Evolutionary conservation across 2,888 invertebrate species (phyloP).

Genomic region (Geophilus truncorum): DNA sequence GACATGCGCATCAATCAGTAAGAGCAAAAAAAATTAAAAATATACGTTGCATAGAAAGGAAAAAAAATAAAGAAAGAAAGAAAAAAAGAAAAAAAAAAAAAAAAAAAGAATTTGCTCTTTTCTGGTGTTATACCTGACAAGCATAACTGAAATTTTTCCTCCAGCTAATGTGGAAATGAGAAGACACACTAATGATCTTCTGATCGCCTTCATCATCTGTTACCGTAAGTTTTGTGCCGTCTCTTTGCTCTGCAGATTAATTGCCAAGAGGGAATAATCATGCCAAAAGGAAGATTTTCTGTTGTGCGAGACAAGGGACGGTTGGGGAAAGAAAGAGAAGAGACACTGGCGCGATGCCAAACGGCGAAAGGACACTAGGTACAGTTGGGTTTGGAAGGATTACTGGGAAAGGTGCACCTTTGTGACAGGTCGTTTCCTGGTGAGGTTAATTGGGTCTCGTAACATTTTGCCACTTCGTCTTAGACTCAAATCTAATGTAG

Average conservation of each 20-base stretch:
- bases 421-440: constrained; percentile 21
- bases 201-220: constrained; percentile 23
- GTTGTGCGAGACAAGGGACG: constrained; percentile 14
- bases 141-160: not conserved
- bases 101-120: not conserved
- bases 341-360: not conserved
- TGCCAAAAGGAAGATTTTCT: not conserved
- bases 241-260: not conserved
- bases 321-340: not conserved
- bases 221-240: not conserved
- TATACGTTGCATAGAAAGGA: not conserved
- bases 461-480: constrained; percentile 10
- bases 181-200: constrained; percentile 13
- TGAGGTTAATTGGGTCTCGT: constrained; percentile 18
- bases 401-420: constrained; percentile 4
- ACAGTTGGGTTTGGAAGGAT: constrained; percentile 4
- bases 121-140: not conserved
- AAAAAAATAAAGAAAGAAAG: not conserved
- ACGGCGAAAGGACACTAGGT: not conserved
- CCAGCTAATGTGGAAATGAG: constrained; percentile 12
- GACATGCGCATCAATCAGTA: constrained; percentile 3
- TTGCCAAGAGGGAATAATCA: constrained; percentile 17
- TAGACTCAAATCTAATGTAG: not conserved
- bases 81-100: not conserved
- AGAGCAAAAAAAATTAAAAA: not conserved